These are phyloP conservation scores for Helicoverpa assulta DNA, from an alignment of 2,888 invertebrate genomes.

Conservation along the genomic window DNA sequence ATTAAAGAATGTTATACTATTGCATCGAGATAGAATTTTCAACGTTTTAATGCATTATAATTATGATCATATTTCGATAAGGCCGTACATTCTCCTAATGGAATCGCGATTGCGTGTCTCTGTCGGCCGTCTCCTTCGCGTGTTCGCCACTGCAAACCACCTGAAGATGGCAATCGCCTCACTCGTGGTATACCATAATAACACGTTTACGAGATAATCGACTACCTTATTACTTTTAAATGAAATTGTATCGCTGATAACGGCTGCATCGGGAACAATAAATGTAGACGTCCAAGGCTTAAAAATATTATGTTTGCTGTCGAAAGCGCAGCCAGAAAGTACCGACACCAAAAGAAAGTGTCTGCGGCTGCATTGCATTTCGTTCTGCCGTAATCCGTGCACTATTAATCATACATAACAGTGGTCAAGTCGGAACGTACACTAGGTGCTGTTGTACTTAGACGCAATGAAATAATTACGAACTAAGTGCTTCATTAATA, in stretches of 20 bases:
- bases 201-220: slow-evolving; percentile 30
- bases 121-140: slow-evolving; percentile 17
- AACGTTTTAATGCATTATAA: neutral
- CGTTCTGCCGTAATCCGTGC: slow-evolving; percentile 4
- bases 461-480: slow-evolving; percentile 30
- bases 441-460: slow-evolving; percentile 8
- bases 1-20: neutral
- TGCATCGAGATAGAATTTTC: neutral
- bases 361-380: slow-evolving; percentile 7
- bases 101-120: slow-evolving; percentile 13
- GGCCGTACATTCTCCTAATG: slow-evolving; percentile 10
- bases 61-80: slow-evolving; percentile 17
- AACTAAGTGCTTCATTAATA: slow-evolving; percentile 30
- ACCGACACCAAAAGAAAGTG: slow-evolving; percentile 22
- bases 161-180: slow-evolving; percentile 25
- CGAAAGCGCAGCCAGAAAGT: slow-evolving; percentile 33
- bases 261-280: slow-evolving; percentile 21
- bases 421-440: neutral
- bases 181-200: slow-evolving; percentile 17
- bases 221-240: slow-evolving; percentile 15
- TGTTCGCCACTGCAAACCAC: slow-evolving; percentile 18
- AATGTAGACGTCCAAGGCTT: neutral
- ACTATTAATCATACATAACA: slow-evolving; percentile 6
- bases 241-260: neutral
- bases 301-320: slow-evolving; percentile 32